Evolutionary conservation across 1,140 invertebrate species (phyloP), one percentile per base, ranked within the genome.

Genomic region (Cataglyphis hispanica): DNA sequence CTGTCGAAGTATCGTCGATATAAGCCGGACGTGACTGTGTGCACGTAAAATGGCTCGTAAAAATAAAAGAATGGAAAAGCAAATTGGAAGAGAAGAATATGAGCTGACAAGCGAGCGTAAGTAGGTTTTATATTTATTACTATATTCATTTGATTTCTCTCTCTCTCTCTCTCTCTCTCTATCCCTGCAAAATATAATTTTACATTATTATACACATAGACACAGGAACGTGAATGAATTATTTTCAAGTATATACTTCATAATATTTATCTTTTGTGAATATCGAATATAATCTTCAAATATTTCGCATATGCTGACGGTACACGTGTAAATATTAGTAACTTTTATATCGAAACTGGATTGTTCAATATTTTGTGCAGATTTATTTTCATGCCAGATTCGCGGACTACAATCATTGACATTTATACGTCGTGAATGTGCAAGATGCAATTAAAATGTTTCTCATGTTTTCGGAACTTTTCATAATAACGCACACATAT

Each of bases 391-490:
- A 60, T 13, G 53, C 46, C 66, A 37, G 31, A 19, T 25, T 77
- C 46, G 16, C 31, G 13, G 13, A 74, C 11, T 56, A 37, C 25
- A 43, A 25, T 53, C 50, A 46, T 72, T 25, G 67, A 70, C 66
- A 67, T 50, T 78, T 60, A 31, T 25, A 37, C 50, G 16, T 6
- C 19, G 25, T 25, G 7, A 37, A 56, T 58, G 66, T 27, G 31
- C 19, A 37, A 11, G 25, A 34, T 25, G 34, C 78, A 40, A 83
- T 83, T 83, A 60, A 72, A 83, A 83, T 74, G 37, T 74, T 34
- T 10, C 34, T 6, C n/a, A 6, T 64, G 67, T 83, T 83, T 83
- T 60, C 78, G 50, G 25, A 22, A 72, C 19, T 69, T 40, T 11
- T 56, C 43, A 72, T 43, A 58, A 81, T 69, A 81, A 81, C 53